These are phyloP conservation scores for Phragmatobia fuliginosa DNA, from an alignment of 2,888 invertebrate species.

Conservation along the genomic window DNA sequence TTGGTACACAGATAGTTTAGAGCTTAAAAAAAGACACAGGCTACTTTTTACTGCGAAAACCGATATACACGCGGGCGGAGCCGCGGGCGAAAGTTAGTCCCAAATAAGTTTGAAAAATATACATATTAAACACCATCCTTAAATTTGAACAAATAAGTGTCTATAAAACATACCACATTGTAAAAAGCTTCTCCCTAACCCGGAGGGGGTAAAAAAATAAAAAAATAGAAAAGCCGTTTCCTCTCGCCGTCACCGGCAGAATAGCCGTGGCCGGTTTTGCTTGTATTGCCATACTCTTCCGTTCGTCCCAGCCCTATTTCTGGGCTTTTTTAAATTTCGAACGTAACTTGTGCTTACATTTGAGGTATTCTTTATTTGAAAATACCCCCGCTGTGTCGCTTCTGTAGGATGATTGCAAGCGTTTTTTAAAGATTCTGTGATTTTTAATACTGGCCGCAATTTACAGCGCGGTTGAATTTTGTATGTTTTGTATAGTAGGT, in stretches of 20 bases:
- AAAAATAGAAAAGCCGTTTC: conserved; percentile 79
- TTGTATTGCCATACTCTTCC: conserved; percentile 69
- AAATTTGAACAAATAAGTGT: conserved; percentile 50
- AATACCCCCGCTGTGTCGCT: conserved; percentile 74
- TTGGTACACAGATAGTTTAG: too few species aligned
- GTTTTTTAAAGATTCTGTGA: conserved; percentile 43
- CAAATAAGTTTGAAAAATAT: not conserved
- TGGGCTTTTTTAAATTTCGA: conserved; percentile 69
- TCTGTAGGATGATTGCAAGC: conserved; percentile 76
- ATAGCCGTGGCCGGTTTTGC: conserved; percentile 76
- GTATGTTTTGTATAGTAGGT: too few species aligned
- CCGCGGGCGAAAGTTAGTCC: too few species aligned
- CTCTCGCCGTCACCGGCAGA: conserved; percentile 82
- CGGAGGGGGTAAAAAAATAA: conserved; percentile 60
- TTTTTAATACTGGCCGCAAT: conserved; percentile 2
- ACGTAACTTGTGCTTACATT: conserved; percentile 69
- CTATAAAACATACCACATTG: conserved; percentile 43
- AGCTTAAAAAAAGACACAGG: too few species aligned
- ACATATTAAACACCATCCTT: conserved; percentile 19
- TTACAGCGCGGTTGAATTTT: not conserved
- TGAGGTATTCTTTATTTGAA: conserved; percentile 80
- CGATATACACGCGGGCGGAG: too few species aligned
- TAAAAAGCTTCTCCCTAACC: conserved; percentile 31
- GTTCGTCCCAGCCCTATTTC: conserved; percentile 66
- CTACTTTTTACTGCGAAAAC: too few species aligned